Evolutionary conservation across 2,113 vertebrate genomes (phyloP), one percentile per base, ranked within the genome.

Genomic region (Vulpes vulpes): DNA sequence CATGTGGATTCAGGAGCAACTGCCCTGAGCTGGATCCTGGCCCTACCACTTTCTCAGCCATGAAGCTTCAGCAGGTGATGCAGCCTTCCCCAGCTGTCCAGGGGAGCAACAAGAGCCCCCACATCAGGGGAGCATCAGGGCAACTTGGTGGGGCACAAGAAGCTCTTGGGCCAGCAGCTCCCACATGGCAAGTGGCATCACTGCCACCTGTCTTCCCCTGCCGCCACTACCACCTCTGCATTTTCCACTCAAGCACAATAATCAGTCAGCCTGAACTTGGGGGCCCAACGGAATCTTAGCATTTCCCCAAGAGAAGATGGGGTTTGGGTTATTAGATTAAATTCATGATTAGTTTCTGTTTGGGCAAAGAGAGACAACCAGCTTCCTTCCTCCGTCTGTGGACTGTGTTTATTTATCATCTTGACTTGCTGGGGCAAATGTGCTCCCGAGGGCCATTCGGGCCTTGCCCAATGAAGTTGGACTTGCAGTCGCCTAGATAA

Each of bases 301-400:
- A 76, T 11, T 96, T 97, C 94, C 91, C 89, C 64, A 17, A 59
- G 85, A 82, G 32, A 35, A 80, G 23, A 23, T 3, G 16, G 51
- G 11, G 73, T 59, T n/a, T 30, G n/a, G 57, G 65, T 85, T 38
- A 73, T 64, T 22, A 53, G 49, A 80, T 43, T 51, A 59, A 35
- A 62, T 57, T 6, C 80, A 43, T 15, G 35, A 79, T 69, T 85
- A 32, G 30, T 74, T 93, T 20, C 51, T 85, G 38, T 27, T 64
- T 32, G 20, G 62, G 76, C 32, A 76, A 95, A 80, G 19, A 86
- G 0, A 65, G 85, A 71, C 38, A 30, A 51, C 30, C 14, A 0
- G 67, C 69, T 88, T 96, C 92, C 60, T 79, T 19, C 38, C 49
- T 91, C 55, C 15, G 4, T 74, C 55, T 85, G 53, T 4, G 64